A percentile compares a stretch with the other conserved stretches of the same genome.
These are phyloP conservation scores for Masnerella sp. DNA, from an alignment of 2,888 invertebrate genomes.

Conservation along the genomic window DNA sequence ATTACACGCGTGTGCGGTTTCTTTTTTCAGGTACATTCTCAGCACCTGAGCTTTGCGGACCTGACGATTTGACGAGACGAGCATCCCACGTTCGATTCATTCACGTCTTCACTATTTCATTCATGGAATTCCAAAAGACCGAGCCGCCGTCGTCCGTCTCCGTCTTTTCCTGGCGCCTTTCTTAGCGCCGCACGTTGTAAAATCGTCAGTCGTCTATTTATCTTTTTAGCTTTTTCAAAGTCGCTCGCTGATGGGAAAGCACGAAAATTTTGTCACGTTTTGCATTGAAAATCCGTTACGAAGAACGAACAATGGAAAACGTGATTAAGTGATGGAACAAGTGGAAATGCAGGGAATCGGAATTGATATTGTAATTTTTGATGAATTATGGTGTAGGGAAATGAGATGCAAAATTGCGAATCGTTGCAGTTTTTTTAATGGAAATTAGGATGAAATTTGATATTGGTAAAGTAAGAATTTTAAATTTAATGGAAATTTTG, in stretches of 20 bases:
- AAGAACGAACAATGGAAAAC: too few relatives aligned
- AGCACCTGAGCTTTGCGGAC: conserved; percentile 26
- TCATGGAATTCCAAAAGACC: conserved; percentile 47
- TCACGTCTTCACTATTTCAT: conserved; percentile 47
- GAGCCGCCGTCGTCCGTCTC: conserved; percentile 4
- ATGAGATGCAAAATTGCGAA: too few relatives aligned
- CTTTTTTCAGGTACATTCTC: conserved; percentile 38
- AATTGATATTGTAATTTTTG: too few relatives aligned
- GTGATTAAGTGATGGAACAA: too few relatives aligned
- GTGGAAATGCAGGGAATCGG: too few relatives aligned
- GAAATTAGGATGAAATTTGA: too few relatives aligned
- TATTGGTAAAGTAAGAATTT: too few relatives aligned
- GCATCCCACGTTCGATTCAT: conserved; percentile 50
- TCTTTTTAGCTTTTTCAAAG: conserved; percentile 21
- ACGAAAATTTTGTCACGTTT: conserved; percentile 2
- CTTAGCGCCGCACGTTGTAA: conserved; percentile 29
- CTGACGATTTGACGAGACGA: conserved; percentile 31
- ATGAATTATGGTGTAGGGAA: too few relatives aligned
- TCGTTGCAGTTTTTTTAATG: too few relatives aligned
- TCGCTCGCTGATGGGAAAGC: conserved; percentile 18
- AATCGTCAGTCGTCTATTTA: conserved; percentile 40
- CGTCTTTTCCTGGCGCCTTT: conserved; percentile 18
- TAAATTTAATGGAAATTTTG: too few relatives aligned
- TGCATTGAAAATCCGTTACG: too few relatives aligned
- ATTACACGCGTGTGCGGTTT: conserved; percentile 28